Evolutionary conservation across 2,113 vertebrate species (phyloP).

Genomic region (Ariopsis seemanni): DNA sequence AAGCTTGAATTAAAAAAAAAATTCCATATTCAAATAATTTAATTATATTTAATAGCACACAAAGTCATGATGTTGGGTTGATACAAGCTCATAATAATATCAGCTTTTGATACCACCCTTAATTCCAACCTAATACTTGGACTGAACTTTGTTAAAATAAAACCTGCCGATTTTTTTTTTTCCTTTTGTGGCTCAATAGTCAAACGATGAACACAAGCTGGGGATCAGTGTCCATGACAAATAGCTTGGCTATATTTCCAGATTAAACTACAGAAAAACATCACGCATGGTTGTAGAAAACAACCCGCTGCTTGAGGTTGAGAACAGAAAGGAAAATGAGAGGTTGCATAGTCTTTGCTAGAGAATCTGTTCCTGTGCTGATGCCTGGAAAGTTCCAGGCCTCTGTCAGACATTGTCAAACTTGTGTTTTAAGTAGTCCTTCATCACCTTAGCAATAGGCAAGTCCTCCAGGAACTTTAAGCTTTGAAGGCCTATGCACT

Average conservation of each 20-base stretch:
- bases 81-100: not conserved
- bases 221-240: not conserved
- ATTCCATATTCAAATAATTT: conserved; percentile 4
- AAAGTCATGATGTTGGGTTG: not conserved
- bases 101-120: not conserved
- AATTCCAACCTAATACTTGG: not conserved
- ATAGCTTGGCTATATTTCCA: conserved; percentile 25
- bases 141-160: conserved; percentile 8
- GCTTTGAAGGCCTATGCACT: conserved; percentile 96
- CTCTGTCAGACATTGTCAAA: conserved; percentile 88
- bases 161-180: not conserved
- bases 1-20: not conserved
- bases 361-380: conserved; percentile 31
- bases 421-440: conserved; percentile 99
- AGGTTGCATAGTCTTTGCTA: conserved; percentile 90
- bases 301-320: conserved; percentile 79
- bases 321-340: conserved; percentile 67
- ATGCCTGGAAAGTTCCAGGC: not conserved
- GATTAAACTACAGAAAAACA: conserved; percentile 8
- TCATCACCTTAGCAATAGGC: conserved; percentile 97
- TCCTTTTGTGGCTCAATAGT: not conserved
- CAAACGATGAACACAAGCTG: not conserved
- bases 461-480: conserved; percentile 93
- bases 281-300: conserved; percentile 58
- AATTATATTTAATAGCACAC: not conserved